Conservation (phyloP, 2,888 invertebrate species). For the Tinea pellionella region DNA sequence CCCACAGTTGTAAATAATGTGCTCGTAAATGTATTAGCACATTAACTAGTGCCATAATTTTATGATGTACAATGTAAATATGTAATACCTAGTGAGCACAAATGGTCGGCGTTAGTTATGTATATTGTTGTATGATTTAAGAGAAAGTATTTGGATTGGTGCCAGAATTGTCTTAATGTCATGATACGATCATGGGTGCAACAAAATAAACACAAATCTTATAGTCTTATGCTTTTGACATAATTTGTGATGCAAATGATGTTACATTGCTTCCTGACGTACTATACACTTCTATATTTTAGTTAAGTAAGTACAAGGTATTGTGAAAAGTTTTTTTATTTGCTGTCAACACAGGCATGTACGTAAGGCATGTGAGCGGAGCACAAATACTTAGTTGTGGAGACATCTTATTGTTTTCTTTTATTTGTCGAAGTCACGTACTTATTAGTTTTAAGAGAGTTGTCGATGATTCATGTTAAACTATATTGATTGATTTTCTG, state of each 20-base stretch:
- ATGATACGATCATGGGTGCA: constrained; percentile 40
- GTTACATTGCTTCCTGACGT: constrained; percentile 7
- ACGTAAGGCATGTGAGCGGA: no score
- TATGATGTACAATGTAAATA: not conserved
- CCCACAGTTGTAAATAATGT: not conserved
- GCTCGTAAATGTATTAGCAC: not conserved
- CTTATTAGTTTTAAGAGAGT: not conserved
- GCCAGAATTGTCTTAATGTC: constrained; percentile 44
- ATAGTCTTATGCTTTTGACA: constrained; percentile 24
- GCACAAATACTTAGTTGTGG: no score
- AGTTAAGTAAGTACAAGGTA: not conserved
- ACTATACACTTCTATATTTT: not conserved
- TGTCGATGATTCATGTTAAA: not conserved
- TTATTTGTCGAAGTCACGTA: no score
- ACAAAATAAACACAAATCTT: constrained; percentile 37
- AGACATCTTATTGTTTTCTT: no score
- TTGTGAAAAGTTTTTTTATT: no score
- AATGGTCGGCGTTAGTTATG: constrained; percentile 23
- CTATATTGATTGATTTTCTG: not conserved
- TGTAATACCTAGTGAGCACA: not conserved
- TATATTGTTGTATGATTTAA: constrained; percentile 38
- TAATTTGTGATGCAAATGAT: constrained; percentile 30
- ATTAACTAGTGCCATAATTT: not conserved
- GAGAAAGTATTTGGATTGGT: constrained; percentile 50
- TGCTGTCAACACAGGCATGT: no score